A percentile compares a stretch with the other conserved stretches of the same genome.
Conservation (phyloP, 2,113 vertebrate species). For the Riparia riparia region DNA sequence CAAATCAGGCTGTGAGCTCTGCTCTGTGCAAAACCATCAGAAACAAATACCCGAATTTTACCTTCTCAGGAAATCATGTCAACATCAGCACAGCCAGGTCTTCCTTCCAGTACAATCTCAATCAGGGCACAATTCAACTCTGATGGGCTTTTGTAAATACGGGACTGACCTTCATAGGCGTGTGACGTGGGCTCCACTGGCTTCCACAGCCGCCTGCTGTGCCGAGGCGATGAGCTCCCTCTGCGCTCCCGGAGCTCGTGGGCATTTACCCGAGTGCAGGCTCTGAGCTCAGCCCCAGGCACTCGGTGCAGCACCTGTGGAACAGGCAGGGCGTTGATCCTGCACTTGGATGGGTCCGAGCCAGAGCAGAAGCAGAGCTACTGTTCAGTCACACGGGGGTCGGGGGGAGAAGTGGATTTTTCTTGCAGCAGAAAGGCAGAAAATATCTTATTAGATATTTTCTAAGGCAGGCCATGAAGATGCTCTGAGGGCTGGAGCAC, state of each 20-base stretch:
- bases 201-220: background rate
- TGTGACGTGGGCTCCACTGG: background rate
- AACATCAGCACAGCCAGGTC: background rate
- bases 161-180: background rate
- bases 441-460: background rate
- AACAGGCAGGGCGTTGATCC: background rate
- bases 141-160: background rate
- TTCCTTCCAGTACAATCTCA: background rate
- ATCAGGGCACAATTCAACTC: background rate
- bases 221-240: background rate
- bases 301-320: background rate
- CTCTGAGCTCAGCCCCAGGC: background rate
- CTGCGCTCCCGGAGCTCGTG: accelerated
- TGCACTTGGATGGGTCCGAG: background rate
- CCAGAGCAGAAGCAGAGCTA: background rate
- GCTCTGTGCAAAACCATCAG: background rate
- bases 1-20: slow-evolving; percentile 31
- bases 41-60: background rate
- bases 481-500: background rate
- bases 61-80: background rate
- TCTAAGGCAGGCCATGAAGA: background rate
- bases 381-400: background rate
- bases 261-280: background rate
- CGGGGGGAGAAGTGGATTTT: background rate
- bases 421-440: background rate